phyloP scores from a whole-genome alignment of 23 tunicate species.

The Oikopleura vanhoeffeni region DNA sequence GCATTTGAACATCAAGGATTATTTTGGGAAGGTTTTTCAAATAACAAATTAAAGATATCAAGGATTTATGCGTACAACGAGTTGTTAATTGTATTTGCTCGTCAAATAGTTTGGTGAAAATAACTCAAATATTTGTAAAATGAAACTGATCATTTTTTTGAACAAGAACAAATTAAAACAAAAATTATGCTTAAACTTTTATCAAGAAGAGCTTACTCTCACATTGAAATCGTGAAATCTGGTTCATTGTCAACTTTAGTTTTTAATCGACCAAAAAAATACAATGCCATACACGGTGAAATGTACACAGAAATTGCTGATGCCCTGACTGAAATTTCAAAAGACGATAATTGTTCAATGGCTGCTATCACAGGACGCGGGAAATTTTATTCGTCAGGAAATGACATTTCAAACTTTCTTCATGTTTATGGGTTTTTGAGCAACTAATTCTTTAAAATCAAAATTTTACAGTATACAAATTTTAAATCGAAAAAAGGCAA shows the following conservation, averaged over 20 bases:
- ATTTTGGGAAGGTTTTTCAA: too few relatives aligned
- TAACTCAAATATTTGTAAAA: too few relatives aligned
- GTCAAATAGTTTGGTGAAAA: too few relatives aligned
- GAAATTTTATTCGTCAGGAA: conserved; percentile 79
- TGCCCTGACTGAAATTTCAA: conserved; percentile 31
- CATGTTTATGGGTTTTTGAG: conserved; percentile 22
- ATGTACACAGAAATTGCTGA: conserved; percentile 65
- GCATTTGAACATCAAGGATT: too few relatives aligned
- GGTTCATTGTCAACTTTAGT: not conserved
- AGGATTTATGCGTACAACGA: too few relatives aligned
- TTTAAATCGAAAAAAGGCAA: not conserved
- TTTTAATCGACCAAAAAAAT: conserved; percentile 1
- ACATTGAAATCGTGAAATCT: not conserved
- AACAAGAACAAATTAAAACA: too few relatives aligned
- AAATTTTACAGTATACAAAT: not conserved
- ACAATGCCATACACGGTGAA: not conserved
- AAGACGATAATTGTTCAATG: conserved; percentile 25
- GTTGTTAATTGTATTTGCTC: too few relatives aligned
- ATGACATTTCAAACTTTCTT: conserved; percentile 58
- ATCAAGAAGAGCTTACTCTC: not conserved
- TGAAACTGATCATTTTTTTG: too few relatives aligned
- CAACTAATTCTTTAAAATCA: not conserved
- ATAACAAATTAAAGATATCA: too few relatives aligned
- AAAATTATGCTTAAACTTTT: too few relatives aligned
- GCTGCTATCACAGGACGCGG: conserved; percentile 75